Percentiles rank a stretch among this genome's conserved stretches.
These are phyloP conservation scores for Parazoanthus atlanticus DNA, from an alignment of 92 coral and sea anemone genomes.

Conservation along the genomic window DNA sequence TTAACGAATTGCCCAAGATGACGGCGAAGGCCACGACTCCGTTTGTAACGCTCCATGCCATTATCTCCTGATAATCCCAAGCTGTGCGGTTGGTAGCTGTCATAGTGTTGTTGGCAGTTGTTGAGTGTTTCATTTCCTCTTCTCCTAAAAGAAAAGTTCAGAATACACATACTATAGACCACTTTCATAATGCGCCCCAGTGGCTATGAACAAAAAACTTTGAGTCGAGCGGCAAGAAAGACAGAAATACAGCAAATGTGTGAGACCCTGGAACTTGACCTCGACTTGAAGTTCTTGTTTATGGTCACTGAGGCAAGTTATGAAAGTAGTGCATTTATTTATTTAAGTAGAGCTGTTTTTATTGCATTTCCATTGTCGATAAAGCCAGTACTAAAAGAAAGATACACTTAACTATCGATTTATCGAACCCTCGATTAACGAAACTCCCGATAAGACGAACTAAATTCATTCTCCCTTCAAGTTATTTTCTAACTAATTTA, in stretches of 20 bases:
- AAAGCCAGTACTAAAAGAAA: not conserved
- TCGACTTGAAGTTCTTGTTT: too few relatives aligned
- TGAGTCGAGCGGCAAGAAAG: too few relatives aligned
- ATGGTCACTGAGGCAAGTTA: too few relatives aligned
- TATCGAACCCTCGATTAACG: not conserved
- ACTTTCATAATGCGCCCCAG: too few relatives aligned
- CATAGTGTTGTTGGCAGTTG: not conserved
- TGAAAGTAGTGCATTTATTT: too few relatives aligned
- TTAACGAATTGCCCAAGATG: constrained; percentile 75
- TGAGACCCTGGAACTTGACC: too few relatives aligned
- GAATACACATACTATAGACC: not conserved
- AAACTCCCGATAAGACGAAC: not conserved
- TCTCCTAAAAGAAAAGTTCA: not conserved
- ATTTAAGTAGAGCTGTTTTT: not conserved
- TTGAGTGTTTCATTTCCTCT: not conserved
- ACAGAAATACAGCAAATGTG: too few relatives aligned
- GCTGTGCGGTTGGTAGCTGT: constrained; percentile 50
- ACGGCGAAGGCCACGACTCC: constrained; percentile 73
- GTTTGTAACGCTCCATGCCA: constrained; percentile 74
- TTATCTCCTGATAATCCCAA: constrained; percentile 23
- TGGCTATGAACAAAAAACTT: too few relatives aligned
- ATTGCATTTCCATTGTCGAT: not conserved
- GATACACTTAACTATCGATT: not conserved
- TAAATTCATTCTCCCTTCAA: not conserved
- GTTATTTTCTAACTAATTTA: too few relatives aligned